Conservation (phyloP, 1,140 invertebrate genomes). For the Pseudoatta argentina region DNA sequence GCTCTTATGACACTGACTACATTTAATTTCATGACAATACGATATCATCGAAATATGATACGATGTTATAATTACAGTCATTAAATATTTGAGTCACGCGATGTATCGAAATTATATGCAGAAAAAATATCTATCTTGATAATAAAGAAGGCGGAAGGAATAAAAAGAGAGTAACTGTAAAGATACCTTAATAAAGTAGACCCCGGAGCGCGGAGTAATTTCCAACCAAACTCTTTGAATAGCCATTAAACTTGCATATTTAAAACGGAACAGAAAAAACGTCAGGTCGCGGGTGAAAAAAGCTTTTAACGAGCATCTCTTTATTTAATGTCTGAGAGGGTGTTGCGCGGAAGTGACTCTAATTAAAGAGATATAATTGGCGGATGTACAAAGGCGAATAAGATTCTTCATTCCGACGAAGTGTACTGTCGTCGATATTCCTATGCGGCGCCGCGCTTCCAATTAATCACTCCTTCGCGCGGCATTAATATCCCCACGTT, state of each 20-base stretch:
- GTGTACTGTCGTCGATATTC: conserved; percentile 38
- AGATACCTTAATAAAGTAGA: conserved; percentile 39
- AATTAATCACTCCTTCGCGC: conserved; percentile 43
- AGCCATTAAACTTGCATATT: conserved; percentile 37
- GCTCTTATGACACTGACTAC: not conserved
- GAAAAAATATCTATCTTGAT: conserved; percentile 4
- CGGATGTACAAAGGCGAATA: conserved; percentile 39
- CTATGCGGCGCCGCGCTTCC: conserved; percentile 1
- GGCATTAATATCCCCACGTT: conserved; percentile 18
- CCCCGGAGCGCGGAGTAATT: not conserved
- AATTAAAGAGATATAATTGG: conserved; percentile 47
- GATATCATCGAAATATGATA: conserved; percentile 5
- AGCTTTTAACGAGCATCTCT: conserved; percentile 43
- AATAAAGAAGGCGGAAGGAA: not conserved
- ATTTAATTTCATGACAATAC: not conserved
- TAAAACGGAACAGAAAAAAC: conserved; percentile 11
- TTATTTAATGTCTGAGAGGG: conserved; percentile 40
- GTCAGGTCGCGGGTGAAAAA: not conserved
- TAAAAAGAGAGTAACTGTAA: not conserved
- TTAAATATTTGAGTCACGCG: not conserved
- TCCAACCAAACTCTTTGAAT: conserved; percentile 22
- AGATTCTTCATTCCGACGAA: conserved; percentile 13
- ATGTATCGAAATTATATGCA: not conserved
- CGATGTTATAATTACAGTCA: not conserved
- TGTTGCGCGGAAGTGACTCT: conserved; percentile 45